Conservation (phyloP, 1,140 invertebrate genomes). For the Drosophila suzukii region DNA sequence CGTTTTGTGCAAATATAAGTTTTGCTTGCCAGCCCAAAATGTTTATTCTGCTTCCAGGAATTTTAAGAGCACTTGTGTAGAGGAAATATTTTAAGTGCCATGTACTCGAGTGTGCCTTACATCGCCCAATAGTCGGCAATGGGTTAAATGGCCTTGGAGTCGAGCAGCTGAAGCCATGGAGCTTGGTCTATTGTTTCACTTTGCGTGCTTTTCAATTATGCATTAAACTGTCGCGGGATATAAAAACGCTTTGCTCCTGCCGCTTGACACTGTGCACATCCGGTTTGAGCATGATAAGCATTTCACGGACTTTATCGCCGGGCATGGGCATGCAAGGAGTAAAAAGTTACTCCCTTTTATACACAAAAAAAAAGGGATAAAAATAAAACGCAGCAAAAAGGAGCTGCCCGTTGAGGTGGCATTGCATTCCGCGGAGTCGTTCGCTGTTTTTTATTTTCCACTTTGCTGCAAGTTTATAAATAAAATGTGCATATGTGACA, state of each 20-base stretch:
- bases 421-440: slow-evolving; percentile 32
- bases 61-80: slow-evolving; percentile 4
- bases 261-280: slow-evolving; percentile 79
- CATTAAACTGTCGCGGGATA: slow-evolving; percentile 68
- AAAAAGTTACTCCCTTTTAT: background rate
- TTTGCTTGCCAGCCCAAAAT: slow-evolving; percentile 13
- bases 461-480: slow-evolving; percentile 77
- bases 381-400: background rate
- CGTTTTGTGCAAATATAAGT: slow-evolving; percentile 10
- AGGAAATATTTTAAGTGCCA: background rate
- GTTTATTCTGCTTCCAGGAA: slow-evolving; percentile 14
- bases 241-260: slow-evolving; percentile 66
- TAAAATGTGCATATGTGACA: slow-evolving; percentile 83
- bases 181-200: slow-evolving; percentile 62
- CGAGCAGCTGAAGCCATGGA: slow-evolving; percentile 3
- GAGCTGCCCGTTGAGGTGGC: slow-evolving; percentile 34
- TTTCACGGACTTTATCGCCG: slow-evolving; percentile 74
- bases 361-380: background rate
- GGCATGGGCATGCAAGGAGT: slow-evolving; percentile 35
- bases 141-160: slow-evolving; percentile 39
- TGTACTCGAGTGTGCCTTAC: background rate
- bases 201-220: slow-evolving; percentile 82
- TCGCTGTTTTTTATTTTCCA: slow-evolving; percentile 62
- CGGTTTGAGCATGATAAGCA: slow-evolving; percentile 75
- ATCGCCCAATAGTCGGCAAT: slow-evolving; percentile 21